These are phyloP conservation scores for Cotesia congregata DNA, from an alignment of 2,888 invertebrate genomes.

Conservation along the genomic window DNA sequence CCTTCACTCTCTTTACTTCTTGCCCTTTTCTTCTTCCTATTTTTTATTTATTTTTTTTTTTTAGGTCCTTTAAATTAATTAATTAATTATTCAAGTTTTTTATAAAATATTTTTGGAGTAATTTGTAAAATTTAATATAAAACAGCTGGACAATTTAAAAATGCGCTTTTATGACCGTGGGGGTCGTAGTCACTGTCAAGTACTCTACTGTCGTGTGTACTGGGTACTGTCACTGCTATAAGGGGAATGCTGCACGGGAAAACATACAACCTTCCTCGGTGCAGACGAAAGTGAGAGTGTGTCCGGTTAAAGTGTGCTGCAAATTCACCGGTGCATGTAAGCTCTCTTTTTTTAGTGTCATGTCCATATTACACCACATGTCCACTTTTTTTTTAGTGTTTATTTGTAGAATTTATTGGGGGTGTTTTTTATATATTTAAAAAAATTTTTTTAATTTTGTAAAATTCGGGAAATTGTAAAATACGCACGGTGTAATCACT, in stretches of 20 bases:
- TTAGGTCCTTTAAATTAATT: neutral
- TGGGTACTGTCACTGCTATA: conserved; percentile 36
- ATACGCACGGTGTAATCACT: no score
- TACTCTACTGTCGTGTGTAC: neutral
- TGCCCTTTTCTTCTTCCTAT: conserved; percentile 2
- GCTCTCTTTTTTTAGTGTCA: neutral
- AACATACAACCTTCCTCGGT: conserved; percentile 64
- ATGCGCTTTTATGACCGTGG: conserved; percentile 34
- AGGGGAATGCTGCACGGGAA: conserved; percentile 56
- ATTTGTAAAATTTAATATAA: neutral
- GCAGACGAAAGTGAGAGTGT: conserved; percentile 69
- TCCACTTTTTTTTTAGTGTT: no score
- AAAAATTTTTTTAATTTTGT: no score
- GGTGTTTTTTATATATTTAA: no score
- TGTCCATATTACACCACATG: no score
- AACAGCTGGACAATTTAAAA: conserved; percentile 44
- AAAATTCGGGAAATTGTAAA: no score
- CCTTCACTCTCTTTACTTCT: neutral
- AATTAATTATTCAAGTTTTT: no score
- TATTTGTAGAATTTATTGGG: no score
- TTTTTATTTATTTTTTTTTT: neutral
- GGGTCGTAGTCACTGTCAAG: conserved; percentile 36
- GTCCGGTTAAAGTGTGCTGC: conserved; percentile 47
- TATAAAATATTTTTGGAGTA: neutral
- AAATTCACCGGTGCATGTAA: conserved; percentile 61